Conservation (phyloP, 2,797 vertebrate genomes). For the Crax fasciolata region DNA sequence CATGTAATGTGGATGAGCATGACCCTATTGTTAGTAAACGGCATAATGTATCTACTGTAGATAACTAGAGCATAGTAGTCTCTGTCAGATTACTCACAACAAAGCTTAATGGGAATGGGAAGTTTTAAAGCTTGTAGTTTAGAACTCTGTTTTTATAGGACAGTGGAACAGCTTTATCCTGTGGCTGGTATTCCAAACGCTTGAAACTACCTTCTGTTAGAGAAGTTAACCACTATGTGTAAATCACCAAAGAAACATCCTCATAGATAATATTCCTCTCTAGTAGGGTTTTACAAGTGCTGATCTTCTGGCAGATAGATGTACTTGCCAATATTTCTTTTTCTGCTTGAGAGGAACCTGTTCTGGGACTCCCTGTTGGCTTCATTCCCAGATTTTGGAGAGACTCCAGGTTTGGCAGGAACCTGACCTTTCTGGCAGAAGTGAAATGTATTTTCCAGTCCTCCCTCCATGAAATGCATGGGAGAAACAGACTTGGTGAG, state of each 20-base stretch:
- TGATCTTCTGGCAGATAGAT: not conserved
- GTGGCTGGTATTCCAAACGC: not conserved
- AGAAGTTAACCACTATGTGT: not conserved
- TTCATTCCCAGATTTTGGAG: slow-evolving; percentile 24
- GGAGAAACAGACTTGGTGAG: not conserved
- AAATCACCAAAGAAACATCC: not conserved
- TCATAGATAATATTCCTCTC: not conserved
- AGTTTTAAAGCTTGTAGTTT: too few species aligned
- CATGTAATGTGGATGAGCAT: not conserved
- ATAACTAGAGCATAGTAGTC: not conserved
- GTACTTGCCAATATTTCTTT: not conserved
- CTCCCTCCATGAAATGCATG: not conserved
- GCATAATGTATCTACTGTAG: not conserved
- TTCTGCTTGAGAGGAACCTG: not conserved
- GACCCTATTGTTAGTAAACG: not conserved
- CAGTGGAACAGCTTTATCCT: not conserved
- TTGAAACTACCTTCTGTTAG: not conserved
- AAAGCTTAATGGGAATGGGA: not conserved
- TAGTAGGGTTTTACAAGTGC: not conserved
- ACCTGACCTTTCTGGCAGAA: not conserved
- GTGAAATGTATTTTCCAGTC: not conserved
- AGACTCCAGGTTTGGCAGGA: not conserved
- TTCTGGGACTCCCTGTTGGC: not conserved
- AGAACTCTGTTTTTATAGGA: not conserved
- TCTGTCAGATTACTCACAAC: not conserved